phyloP scores from a whole-genome alignment of 2,888 invertebrate species.

The Phaedon cochleariae region DNA sequence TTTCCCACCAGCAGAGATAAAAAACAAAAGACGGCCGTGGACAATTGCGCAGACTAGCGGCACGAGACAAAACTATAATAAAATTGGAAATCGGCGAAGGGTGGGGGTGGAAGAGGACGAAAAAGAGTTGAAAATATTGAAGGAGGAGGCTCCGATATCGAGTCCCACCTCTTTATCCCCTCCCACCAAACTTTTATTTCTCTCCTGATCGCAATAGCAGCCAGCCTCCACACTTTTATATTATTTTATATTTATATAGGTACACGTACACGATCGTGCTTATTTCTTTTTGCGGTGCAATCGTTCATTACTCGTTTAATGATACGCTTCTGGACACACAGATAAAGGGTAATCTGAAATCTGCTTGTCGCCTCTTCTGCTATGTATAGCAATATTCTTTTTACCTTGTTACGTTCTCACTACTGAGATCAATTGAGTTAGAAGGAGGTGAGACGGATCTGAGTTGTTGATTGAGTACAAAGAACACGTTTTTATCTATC shows the following conservation, averaged over 20 bases:
- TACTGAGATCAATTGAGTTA: too few species aligned
- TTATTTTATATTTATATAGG: slow-evolving; percentile 38
- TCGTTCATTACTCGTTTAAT: slow-evolving; percentile 12
- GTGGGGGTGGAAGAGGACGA: slow-evolving; percentile 39
- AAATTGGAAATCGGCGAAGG: slow-evolving; percentile 55
- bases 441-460: too few species aligned
- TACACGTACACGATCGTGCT: slow-evolving; percentile 20
- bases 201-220: slow-evolving; percentile 45
- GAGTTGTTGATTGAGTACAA: too few species aligned
- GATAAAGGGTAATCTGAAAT: too few species aligned
- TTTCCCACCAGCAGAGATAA: slow-evolving; percentile 24
- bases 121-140: slow-evolving; percentile 54
- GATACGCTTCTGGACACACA: too few species aligned
- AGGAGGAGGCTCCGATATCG: slow-evolving; percentile 58
- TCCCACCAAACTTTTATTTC: slow-evolving; percentile 49
- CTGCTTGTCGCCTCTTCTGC: neutral
- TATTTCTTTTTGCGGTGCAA: slow-evolving; percentile 22
- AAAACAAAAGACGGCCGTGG: slow-evolving; percentile 36
- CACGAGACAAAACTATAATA: slow-evolving; percentile 57
- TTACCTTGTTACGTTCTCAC: too few species aligned
- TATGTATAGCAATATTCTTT: too few species aligned
- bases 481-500: too few species aligned
- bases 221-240: slow-evolving; percentile 52
- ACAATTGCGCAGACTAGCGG: slow-evolving; percentile 43
- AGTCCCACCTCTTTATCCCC: slow-evolving; percentile 57